Evolutionary conservation across 2,797 vertebrate species (phyloP).

Genomic region (Ara ararauna): DNA sequence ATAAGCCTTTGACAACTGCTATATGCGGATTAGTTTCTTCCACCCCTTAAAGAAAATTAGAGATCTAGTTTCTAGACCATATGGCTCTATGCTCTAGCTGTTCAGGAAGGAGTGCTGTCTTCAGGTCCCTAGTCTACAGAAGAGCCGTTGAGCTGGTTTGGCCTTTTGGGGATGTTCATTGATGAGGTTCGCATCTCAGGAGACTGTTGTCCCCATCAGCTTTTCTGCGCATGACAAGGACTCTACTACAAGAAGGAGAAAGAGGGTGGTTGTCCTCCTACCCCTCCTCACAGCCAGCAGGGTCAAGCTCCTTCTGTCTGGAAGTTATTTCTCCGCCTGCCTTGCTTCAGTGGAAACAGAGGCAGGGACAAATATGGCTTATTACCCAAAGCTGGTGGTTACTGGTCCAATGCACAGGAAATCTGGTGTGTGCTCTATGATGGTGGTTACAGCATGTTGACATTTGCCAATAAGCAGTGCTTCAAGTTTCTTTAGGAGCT

Average conservation of each 20-base stretch:
- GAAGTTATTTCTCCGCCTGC: neutral
- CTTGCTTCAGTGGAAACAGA: neutral
- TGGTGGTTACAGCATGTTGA: rapidly evolving
- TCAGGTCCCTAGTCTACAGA: neutral
- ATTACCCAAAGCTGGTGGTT: neutral
- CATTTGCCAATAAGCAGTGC: neutral
- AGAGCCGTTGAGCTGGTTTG: neutral
- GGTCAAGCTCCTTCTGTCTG: neutral
- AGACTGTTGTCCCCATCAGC: neutral
- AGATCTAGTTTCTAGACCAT: neutral
- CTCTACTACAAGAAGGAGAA: neutral
- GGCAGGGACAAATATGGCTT: neutral
- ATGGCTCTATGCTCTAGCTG: neutral
- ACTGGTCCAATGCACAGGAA: neutral
- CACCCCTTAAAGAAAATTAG: neutral
- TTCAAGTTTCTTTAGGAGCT: neutral
- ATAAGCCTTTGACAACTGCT: neutral
- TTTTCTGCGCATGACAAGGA: neutral
- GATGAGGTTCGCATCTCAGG: neutral
- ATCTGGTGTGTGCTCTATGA: rapidly evolving
- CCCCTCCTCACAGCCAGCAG: neutral
- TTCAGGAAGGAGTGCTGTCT: neutral
- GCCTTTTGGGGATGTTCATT: neutral
- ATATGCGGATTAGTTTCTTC: neutral
- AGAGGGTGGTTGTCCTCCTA: rapidly evolving